A percentile compares a stretch with the other conserved stretches of the same genome.
phyloP scores from a whole-genome alignment of 2,888 invertebrate species.

The Mellilla xanthometata region DNA sequence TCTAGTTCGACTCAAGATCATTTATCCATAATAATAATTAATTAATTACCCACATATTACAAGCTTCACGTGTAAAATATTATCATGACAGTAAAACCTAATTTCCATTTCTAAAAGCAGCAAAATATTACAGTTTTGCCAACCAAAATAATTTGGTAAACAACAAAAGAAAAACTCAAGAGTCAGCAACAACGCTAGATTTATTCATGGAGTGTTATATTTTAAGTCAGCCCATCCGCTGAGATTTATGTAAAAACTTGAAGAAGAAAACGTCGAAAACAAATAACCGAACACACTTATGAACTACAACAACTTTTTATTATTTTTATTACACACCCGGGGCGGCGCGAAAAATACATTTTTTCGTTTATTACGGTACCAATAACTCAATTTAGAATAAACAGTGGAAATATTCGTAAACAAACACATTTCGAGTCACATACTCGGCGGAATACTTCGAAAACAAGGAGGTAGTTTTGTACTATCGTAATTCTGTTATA shows the following conservation, averaged over 20 bases:
- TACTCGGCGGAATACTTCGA: slow-evolving; percentile 12
- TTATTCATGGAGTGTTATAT: slow-evolving; percentile 8
- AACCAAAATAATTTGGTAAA: not conserved
- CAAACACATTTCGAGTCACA: slow-evolving; percentile 39
- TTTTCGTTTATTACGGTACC: slow-evolving; percentile 34
- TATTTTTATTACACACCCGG: slow-evolving; percentile 24
- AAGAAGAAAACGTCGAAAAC: slow-evolving; percentile 22
- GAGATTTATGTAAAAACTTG: slow-evolving; percentile 24
- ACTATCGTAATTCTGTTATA: too few relatives aligned
- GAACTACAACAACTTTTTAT: slow-evolving; percentile 29
- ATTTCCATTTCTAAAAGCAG: too few relatives aligned
- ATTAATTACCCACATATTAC: too few relatives aligned
- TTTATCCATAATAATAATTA: too few relatives aligned
- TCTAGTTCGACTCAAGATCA: too few relatives aligned
- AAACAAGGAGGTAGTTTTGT: slow-evolving; percentile 1
- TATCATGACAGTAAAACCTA: too few relatives aligned
- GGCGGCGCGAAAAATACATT: slow-evolving; percentile 20
- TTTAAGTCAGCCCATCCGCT: slow-evolving; percentile 10
- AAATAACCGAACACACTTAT: slow-evolving; percentile 28
- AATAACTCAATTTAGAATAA: slow-evolving; percentile 44
- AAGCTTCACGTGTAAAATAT: too few relatives aligned
- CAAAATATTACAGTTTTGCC: too few relatives aligned
- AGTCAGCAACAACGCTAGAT: not conserved
- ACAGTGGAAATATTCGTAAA: slow-evolving; percentile 39
- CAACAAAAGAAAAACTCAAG: not conserved